phyloP scores from a whole-genome alignment of 2,113 vertebrate genomes.

The Nothoprocta pentlandii region DNA sequence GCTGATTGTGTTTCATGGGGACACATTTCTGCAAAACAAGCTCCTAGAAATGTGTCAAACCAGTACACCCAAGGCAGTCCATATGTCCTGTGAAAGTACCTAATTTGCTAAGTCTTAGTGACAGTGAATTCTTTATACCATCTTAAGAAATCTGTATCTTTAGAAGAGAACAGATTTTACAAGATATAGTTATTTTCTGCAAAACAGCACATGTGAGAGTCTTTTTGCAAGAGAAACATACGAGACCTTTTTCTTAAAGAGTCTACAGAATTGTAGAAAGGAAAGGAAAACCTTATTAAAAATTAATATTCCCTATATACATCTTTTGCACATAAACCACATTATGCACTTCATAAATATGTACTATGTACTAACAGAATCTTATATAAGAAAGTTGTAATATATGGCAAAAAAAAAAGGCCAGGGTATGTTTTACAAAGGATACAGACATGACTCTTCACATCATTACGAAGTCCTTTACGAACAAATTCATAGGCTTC shows the following conservation, averaged over 20 bases:
- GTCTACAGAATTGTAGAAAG: neutral
- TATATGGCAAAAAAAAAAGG: neutral
- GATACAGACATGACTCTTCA: constrained; percentile 88
- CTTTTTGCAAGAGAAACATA: neutral
- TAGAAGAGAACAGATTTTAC: neutral
- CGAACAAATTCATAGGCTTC: constrained; percentile 83
- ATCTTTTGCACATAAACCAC: neutral
- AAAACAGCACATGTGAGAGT: neutral
- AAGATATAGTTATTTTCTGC: neutral
- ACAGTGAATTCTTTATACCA: neutral
- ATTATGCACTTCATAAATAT: neutral
- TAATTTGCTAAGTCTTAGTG: too few relatives aligned
- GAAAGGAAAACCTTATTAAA: neutral
- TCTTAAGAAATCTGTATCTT: neutral
- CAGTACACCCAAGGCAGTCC: neutral
- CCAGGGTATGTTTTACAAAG: constrained; percentile 56
- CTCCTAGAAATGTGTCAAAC: neutral
- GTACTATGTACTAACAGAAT: neutral
- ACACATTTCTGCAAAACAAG: neutral
- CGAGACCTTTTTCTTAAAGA: neutral
- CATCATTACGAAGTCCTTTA: constrained; percentile 83
- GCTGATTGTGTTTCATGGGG: neutral
- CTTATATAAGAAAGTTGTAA: neutral
- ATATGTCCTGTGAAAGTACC: too few relatives aligned
- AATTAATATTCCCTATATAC: neutral